These are phyloP conservation scores for Chitala chitala DNA, from an alignment of 2,113 vertebrate species.

Conservation along the genomic window DNA sequence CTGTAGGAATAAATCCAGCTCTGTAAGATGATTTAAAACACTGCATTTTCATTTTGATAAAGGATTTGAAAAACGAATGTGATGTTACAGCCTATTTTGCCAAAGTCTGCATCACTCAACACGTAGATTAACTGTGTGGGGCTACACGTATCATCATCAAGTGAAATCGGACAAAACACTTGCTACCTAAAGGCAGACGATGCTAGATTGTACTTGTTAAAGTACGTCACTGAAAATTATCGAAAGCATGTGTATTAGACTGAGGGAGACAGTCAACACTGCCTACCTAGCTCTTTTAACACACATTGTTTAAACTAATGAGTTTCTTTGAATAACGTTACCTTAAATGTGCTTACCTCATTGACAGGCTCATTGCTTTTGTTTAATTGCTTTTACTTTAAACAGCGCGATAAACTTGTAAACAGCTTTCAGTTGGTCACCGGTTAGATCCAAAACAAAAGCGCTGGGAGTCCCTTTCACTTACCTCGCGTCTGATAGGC, in stretches of 20 bases:
- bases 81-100: no score
- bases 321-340: neutral
- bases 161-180: no score
- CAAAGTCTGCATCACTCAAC: no score
- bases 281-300: neutral
- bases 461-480: neutral
- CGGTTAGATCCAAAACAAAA: constrained; percentile 18
- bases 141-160: no score
- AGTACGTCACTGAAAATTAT: no score
- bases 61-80: neutral
- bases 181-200: no score
- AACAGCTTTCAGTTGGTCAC: neutral
- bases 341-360: constrained; percentile 44
- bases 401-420: neutral
- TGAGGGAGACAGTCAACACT: neutral
- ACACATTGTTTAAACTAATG: neutral
- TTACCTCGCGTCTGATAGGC: neutral
- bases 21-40: no score
- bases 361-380: constrained; percentile 49
- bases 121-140: no score
- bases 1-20: neutral
- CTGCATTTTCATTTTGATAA: neutral
- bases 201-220: no score
- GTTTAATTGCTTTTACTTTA: neutral
- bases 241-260: no score